Percentiles rank a stretch among this genome's conserved stretches.
These are phyloP conservation scores for Apis laboriosa DNA, from an alignment of 1,140 invertebrate genomes.

Conservation along the genomic window DNA sequence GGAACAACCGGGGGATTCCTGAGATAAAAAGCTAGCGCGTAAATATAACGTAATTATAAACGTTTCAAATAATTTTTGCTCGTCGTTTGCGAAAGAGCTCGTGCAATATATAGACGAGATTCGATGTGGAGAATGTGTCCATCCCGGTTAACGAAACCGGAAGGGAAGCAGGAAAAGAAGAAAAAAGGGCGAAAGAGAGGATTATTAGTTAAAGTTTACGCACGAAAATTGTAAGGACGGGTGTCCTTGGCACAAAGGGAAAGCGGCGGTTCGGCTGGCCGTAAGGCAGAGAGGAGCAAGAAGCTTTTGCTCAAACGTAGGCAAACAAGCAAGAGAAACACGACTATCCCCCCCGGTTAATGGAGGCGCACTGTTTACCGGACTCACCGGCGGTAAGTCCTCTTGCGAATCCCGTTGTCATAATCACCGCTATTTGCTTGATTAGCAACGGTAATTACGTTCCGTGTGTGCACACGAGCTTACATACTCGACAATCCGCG, in stretches of 20 bases:
- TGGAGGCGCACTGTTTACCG: constrained; percentile 23
- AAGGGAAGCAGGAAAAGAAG: too few relatives aligned
- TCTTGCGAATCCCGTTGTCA: constrained; percentile 28
- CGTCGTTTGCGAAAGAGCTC: too few relatives aligned
- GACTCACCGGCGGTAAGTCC: constrained; percentile 8
- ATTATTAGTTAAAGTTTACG: background rate
- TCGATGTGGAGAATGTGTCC: too few relatives aligned
- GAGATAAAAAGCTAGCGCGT: background rate
- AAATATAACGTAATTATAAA: too few relatives aligned
- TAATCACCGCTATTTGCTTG: constrained; percentile 36
- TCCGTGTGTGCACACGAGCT: background rate
- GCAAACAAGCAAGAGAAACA: constrained; percentile 32
- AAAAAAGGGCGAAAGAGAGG: background rate
- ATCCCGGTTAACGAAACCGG: too few relatives aligned
- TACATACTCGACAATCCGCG: background rate
- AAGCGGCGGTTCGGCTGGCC: background rate
- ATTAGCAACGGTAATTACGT: constrained; percentile 27
- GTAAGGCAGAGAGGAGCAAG: constrained; percentile 19
- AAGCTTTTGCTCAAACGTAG: constrained; percentile 25
- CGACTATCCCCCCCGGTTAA: constrained; percentile 21
- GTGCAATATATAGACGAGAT: too few relatives aligned
- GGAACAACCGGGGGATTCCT: background rate
- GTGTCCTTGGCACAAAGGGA: background rate
- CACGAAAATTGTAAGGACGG: background rate
- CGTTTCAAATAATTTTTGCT: too few relatives aligned